Evolutionary conservation across 2,888 invertebrate genomes (phyloP), one percentile per base, ranked within the genome.

Genomic region (Uropetala carovei): DNA sequence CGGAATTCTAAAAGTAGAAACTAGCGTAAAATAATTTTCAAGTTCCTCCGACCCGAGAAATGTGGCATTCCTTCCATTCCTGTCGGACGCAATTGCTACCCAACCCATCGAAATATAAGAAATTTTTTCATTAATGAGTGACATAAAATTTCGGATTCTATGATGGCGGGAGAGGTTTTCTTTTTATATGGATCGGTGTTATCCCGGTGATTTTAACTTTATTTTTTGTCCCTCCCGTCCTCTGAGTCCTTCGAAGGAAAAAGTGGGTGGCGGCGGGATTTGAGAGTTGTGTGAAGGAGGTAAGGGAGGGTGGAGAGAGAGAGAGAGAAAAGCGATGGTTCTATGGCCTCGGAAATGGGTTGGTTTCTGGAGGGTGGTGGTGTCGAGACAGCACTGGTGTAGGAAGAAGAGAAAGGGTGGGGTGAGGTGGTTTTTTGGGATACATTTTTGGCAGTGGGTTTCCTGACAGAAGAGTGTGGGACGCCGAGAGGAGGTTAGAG

Each of bases 1-100:
- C 75, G 13, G 14, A 75, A 75, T 75, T 27, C 75, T 11, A 75
- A 75, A 75, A 75, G 75, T 75, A 27, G 75, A 75, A 75, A 75
- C 27, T 22, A 3, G 22, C 22, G 75, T 13, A 27, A 27, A 75
- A 75, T 75, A 22, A 11, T 27, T 75, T 75, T 75, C 27, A 16
- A 7, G 18, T 64, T 22, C 75, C 75, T 75, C 22, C 27, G 75
- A 75, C 75, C 13, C 27, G 22, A 10, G 75, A 27, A 75, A 75
- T 75, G 13, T 75, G 22, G 22, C 11, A 27, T 75, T 75, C 11
- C 43, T 43, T 43, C 43, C 43, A 3, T 43, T 43, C 5, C 5
- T 43, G 43, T 43, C n/a, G n/a, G 43, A 5, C 43, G 43, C 43
- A 43, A 43, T 43, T 5, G 1, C 3, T 5, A 43, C 5, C 43